These are phyloP conservation scores for Crambe crambe DNA, from an alignment of 37 sponge, comb jelly and placozoan species.

Conservation along the genomic window DNA sequence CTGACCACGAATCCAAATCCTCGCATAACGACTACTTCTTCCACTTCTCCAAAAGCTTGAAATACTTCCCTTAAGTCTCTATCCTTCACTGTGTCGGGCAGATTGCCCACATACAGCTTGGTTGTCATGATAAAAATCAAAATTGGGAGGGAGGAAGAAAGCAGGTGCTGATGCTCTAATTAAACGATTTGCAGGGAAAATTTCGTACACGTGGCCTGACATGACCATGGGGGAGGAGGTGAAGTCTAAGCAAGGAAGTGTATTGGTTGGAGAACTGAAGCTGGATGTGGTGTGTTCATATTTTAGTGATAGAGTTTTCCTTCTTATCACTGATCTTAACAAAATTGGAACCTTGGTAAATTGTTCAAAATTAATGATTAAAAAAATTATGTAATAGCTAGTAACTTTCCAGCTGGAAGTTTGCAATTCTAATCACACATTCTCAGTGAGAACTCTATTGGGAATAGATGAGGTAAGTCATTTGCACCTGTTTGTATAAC, in stretches of 20 bases:
- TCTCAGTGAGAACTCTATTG: slow-evolving; percentile 39
- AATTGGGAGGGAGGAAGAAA: too few relatives aligned
- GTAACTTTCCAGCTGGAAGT: slow-evolving; percentile 31
- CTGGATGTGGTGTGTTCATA: slow-evolving; percentile 33
- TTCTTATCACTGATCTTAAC: slow-evolving; percentile 26
- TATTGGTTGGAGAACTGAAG: slow-evolving; percentile 2
- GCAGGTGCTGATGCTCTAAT: too few relatives aligned
- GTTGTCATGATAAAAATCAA: slow-evolving; percentile 9
- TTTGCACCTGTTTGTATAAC: neutral
- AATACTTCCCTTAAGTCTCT: slow-evolving; percentile 65
- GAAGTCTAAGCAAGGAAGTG: slow-evolving; percentile 12
- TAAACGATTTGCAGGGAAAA: too few relatives aligned
- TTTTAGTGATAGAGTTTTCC: slow-evolving; percentile 30
- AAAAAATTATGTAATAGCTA: neutral
- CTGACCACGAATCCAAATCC: slow-evolving; percentile 81
- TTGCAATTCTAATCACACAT: neutral
- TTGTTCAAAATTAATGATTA: too few relatives aligned
- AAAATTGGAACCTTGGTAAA: slow-evolving; percentile 48
- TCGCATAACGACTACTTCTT: slow-evolving; percentile 57
- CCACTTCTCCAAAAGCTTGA: slow-evolving; percentile 59
- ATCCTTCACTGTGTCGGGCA: slow-evolving; percentile 46
- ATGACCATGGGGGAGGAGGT: neutral
- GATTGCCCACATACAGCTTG: slow-evolving; percentile 80
- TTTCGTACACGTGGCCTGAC: neutral
- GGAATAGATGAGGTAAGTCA: slow-evolving; percentile 30